Conservation (phyloP, 2,888 invertebrate genomes). For the Elysia crispata region DNA sequence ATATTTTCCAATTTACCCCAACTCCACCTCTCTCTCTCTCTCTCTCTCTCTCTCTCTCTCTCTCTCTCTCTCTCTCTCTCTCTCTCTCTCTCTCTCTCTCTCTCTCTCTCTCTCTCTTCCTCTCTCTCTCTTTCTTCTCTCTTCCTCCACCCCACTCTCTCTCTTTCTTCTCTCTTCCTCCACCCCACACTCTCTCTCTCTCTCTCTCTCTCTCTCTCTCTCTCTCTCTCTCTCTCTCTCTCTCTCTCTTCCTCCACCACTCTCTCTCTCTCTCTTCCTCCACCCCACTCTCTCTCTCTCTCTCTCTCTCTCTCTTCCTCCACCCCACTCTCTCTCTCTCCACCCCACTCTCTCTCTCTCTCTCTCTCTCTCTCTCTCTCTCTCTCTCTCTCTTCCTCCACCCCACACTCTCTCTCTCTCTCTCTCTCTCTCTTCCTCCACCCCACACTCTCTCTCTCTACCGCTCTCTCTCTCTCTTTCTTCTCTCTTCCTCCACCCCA, state of each 20-base stretch:
- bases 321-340: too few species aligned
- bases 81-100: slow-evolving; percentile 6
- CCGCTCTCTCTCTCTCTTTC: too few species aligned
- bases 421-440: too few species aligned
- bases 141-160: neutral
- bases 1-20: slow-evolving; percentile 14
- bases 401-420: too few species aligned
- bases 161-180: too few species aligned
- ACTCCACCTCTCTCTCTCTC: slow-evolving; percentile 31
- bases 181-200: too few species aligned
- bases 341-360: too few species aligned
- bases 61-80: slow-evolving; percentile 24
- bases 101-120: slow-evolving; percentile 11
- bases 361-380: too few species aligned
- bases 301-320: neutral
- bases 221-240: slow-evolving; percentile 12
- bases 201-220: slow-evolving; percentile 10
- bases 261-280: neutral
- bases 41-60: slow-evolving; percentile 12
- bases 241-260: neutral
- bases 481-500: too few species aligned
- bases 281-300: neutral
- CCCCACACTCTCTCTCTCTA: too few species aligned
- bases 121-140: slow-evolving; percentile 11
- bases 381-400: too few species aligned